These are phyloP conservation scores for Aethes cnicana DNA, from an alignment of 2,888 invertebrate species.

Conservation along the genomic window DNA sequence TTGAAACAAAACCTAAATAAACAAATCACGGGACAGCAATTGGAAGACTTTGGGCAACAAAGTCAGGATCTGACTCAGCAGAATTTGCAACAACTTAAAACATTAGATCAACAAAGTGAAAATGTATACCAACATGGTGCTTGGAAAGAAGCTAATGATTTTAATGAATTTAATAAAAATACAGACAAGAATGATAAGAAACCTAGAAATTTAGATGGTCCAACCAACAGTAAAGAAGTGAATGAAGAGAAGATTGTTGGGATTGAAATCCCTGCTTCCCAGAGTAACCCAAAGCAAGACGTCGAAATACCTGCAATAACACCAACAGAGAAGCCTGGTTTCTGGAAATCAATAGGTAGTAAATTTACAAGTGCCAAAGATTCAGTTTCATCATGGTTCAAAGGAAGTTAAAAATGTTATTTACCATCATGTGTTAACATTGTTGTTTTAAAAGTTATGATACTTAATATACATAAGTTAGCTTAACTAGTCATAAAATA, in stretches of 20 bases:
- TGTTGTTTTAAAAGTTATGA: not conserved
- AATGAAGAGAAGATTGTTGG: slow-evolving; percentile 17
- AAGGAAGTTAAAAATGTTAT: slow-evolving; percentile 41
- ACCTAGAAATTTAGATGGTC: slow-evolving; percentile 8
- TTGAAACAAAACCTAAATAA: slow-evolving; percentile 36
- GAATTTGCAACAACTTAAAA: not conserved
- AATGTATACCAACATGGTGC: slow-evolving; percentile 12
- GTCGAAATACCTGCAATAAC: slow-evolving; percentile 42
- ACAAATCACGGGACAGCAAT: slow-evolving; percentile 37
- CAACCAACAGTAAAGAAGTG: slow-evolving; percentile 13
- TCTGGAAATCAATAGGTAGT: slow-evolving; percentile 81
- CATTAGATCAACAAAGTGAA: slow-evolving; percentile 31
- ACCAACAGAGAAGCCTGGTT: slow-evolving; percentile 67
- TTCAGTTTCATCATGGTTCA: slow-evolving; percentile 79
- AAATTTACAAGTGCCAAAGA: slow-evolving; percentile 78
- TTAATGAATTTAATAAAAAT: slow-evolving; percentile 23
- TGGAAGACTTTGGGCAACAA: slow-evolving; percentile 33
- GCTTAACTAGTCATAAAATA: too few species aligned
- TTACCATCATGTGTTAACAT: slow-evolving; percentile 21
- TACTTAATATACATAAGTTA: too few species aligned
- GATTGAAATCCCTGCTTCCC: slow-evolving; percentile 4
- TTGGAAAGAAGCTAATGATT: not conserved
- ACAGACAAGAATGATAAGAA: slow-evolving; percentile 32
- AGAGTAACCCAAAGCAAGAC: slow-evolving; percentile 31
- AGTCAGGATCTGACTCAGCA: slow-evolving; percentile 4